Base-by-base conservation (phyloP, 1,140 invertebrate species). In the Drosophila nasuta region DNA sequence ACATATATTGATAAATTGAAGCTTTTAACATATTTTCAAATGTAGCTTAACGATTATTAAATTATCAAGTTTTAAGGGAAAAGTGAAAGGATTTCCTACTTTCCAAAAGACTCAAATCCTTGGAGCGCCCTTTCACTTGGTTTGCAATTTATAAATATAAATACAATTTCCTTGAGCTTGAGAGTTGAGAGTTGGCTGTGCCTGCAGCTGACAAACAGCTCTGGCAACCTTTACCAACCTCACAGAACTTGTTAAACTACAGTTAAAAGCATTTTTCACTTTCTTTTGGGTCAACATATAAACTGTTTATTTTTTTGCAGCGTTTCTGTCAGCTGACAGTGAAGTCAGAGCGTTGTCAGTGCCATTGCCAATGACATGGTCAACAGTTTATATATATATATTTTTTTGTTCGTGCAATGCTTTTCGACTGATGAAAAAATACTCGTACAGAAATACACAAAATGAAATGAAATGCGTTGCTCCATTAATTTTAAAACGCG, bases 311-410 rank as follows among this genome's bases (percentile, higher is more conserved):
- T 25, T 25, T 57, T 62, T 38, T 41, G 46, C 17, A 67, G 43
- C 20, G 20, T 25, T 25, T 25, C 20, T 25, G 20, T 46, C 63
- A 76, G 30, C 28, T 43, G 17, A 38, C 17, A 7, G 38, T 7
- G 5, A 45, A 15, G 30, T 7, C 51, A 54, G 30, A 33, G 54
- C 5, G 13, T 5, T 51, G 60, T 30, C 60, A 64, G 13, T 54
- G 63, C 63, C 62, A 66, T 56, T 54, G 63, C 63, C 63, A 64
- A 51, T 65, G 62, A 65, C 74, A 70, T 81, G 79, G 69, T 77
- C 68, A 71, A 66, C 59, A 76, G 59, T 71, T 65, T 62, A 25
- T 25, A 25, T 20, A 20, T 20, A 20, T 33, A 7, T 38, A 11
- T 38, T 38, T 38, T 25, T 25, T 4, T 25, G 20, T 25, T 25